Conservation (phyloP, 2,888 invertebrate species). For the Rhingia rostrata region DNA sequence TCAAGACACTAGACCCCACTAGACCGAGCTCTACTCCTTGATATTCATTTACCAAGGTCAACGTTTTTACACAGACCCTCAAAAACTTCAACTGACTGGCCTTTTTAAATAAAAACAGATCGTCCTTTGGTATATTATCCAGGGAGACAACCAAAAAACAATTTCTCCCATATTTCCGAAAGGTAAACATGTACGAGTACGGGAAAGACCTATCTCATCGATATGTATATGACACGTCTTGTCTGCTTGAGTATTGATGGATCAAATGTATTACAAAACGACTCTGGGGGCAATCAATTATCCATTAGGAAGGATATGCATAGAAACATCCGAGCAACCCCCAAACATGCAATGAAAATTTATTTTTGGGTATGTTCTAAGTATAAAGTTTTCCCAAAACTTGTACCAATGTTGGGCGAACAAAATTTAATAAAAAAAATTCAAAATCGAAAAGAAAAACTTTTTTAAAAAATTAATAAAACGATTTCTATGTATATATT, state of each 20-base stretch:
- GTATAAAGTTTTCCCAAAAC: slow-evolving; percentile 34
- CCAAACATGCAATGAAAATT: not conserved
- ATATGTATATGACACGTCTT: not conserved
- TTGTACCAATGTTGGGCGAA: not conserved
- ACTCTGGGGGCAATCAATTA: not conserved
- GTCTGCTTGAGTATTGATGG: not conserved
- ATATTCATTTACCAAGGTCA: too few species aligned
- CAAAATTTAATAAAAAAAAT: not conserved
- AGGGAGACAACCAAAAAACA: too few species aligned
- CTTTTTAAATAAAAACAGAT: too few species aligned
- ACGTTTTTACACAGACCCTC: too few species aligned
- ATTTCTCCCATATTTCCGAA: too few species aligned
- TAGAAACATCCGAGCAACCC: not conserved
- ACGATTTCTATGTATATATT: slow-evolving; percentile 8
- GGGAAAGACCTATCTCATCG: too few species aligned
- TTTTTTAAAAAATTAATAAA: slow-evolving; percentile 14
- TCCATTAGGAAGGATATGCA: not conserved
- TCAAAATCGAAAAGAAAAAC: slow-evolving; percentile 14
- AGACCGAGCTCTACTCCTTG: too few species aligned
- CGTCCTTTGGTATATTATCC: too few species aligned
- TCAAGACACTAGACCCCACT: too few species aligned
- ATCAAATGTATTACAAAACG: not conserved
- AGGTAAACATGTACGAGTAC: too few species aligned
- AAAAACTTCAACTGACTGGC: too few species aligned
- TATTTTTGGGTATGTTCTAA: slow-evolving; percentile 1